Percentiles rank a stretch among this genome's conserved stretches.
Evolutionary conservation across 2,113 vertebrate species (phyloP).

Genomic region (Paramormyrops kingsleyae): DNA sequence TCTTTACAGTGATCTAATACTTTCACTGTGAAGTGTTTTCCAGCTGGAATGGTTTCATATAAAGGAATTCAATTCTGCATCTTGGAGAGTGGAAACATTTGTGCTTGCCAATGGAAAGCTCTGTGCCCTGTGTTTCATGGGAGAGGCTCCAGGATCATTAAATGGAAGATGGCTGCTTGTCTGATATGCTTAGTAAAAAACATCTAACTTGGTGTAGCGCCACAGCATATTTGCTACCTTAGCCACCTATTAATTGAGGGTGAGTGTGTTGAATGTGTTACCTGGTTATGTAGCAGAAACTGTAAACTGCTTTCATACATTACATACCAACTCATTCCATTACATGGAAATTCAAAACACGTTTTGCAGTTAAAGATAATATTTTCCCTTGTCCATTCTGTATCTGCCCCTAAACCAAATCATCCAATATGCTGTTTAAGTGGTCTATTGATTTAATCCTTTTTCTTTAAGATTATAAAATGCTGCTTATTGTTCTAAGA

Average conservation of each 20-base stretch:
- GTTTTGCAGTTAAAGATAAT: neutral
- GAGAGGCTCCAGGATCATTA: neutral
- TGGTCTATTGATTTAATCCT: neutral
- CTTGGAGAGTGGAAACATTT: neutral
- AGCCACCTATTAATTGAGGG: neutral
- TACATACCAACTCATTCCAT: neutral
- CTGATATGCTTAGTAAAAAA: neutral
- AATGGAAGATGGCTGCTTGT: neutral
- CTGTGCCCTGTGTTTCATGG: neutral
- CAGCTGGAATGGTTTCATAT: neutral
- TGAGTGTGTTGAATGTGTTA: neutral
- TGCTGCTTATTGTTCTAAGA: neutral
- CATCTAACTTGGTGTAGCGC: neutral
- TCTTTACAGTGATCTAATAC: neutral
- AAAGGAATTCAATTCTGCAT: neutral
- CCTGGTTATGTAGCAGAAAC: neutral
- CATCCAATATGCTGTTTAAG: neutral
- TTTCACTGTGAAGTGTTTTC: neutral
- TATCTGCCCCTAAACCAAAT: neutral
- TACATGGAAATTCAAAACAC: neutral
- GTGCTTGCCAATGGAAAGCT: neutral
- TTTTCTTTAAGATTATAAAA: neutral
- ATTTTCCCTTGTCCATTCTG: neutral
- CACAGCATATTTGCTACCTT: neutral
- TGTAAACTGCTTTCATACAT: neutral